Conservation (phyloP, 2,113 vertebrate species). For the Pseudonaja textilis region DNA sequence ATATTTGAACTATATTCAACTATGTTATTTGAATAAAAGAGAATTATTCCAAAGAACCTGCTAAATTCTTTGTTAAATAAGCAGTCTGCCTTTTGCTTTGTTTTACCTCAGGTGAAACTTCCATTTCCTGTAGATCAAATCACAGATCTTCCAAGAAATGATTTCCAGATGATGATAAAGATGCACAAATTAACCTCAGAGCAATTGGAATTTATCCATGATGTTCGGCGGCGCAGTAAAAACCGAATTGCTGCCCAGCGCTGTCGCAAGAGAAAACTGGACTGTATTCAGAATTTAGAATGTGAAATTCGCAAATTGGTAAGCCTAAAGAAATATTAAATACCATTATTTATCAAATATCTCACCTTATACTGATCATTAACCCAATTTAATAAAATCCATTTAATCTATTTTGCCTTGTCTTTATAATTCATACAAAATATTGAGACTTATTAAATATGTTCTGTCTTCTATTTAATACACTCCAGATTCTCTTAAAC, state of each 20-base stretch:
- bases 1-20: slow-evolving; percentile 6
- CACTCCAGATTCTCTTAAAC: neutral
- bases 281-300: slow-evolving; percentile 98
- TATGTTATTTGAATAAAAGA: slow-evolving; percentile 6
- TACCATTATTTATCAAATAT: neutral
- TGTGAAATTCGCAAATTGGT: slow-evolving; percentile 98
- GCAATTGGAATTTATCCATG: slow-evolving; percentile 97
- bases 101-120: slow-evolving; percentile 89
- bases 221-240: slow-evolving; percentile 93
- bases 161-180: slow-evolving; percentile 99
- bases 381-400: neutral
- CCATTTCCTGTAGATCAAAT: slow-evolving; percentile 99
- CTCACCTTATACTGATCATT: neutral
- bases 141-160: slow-evolving; percentile 99
- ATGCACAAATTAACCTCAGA: slow-evolving; percentile 99
- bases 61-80: slow-evolving; percentile 7
- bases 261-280: slow-evolving; percentile 97
- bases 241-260: slow-evolving; percentile 98
- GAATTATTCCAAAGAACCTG: neutral
- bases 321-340: slow-evolving; percentile 44
- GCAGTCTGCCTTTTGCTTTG: slow-evolving; percentile 35
- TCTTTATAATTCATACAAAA: neutral
- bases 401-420: neutral
- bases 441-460: neutral
- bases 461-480: neutral